A percentile compares a stretch with the other conserved stretches of the same genome.
phyloP scores from a whole-genome alignment of 2,797 vertebrate genomes.

The Syngnathus acus region DNA sequence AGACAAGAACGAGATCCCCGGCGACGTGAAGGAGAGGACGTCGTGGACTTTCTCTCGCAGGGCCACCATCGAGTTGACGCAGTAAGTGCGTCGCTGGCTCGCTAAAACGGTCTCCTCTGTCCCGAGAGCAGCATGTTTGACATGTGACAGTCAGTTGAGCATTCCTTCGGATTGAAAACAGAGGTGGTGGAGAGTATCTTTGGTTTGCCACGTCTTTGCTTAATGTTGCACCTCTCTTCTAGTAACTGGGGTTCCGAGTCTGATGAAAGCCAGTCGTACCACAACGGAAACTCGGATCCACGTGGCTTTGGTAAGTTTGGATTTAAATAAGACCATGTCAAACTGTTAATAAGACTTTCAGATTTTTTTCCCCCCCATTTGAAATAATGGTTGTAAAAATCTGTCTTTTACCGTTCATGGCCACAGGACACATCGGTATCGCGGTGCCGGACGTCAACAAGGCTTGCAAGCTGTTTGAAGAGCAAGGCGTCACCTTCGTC shows the following conservation, averaged over 20 bases:
- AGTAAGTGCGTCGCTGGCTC: slow-evolving; percentile 62
- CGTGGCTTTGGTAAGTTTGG: slow-evolving; percentile 83
- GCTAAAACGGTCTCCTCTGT: background rate
- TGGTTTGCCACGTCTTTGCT: background rate
- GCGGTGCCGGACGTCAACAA: slow-evolving; percentile 87
- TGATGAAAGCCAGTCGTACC: slow-evolving; percentile 83
- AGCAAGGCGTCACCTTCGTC: slow-evolving; percentile 90
- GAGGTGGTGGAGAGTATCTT: background rate
- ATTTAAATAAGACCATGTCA: background rate
- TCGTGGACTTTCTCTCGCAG: slow-evolving; percentile 91
- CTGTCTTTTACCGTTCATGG: background rate
- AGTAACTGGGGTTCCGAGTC: slow-evolving; percentile 97
- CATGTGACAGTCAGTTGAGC: background rate
- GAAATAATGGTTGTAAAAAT: background rate
- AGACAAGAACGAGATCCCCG: slow-evolving; percentile 90
- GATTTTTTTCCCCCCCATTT: too few species aligned
- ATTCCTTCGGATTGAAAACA: background rate
- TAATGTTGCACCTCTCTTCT: slow-evolving; percentile 12
- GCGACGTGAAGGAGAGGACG: slow-evolving; percentile 73
- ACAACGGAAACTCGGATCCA: slow-evolving; percentile 93
- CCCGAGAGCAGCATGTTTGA: background rate
- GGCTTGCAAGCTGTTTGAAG: slow-evolving; percentile 92
- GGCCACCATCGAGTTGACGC: slow-evolving; percentile 91
- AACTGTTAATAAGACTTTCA: background rate
- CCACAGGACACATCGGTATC: slow-evolving; percentile 90